Percentiles rank a stretch among this genome's conserved stretches.
Evolutionary conservation across 2,888 invertebrate genomes (phyloP).

Genomic region (Ectemnius lituratus): DNA sequence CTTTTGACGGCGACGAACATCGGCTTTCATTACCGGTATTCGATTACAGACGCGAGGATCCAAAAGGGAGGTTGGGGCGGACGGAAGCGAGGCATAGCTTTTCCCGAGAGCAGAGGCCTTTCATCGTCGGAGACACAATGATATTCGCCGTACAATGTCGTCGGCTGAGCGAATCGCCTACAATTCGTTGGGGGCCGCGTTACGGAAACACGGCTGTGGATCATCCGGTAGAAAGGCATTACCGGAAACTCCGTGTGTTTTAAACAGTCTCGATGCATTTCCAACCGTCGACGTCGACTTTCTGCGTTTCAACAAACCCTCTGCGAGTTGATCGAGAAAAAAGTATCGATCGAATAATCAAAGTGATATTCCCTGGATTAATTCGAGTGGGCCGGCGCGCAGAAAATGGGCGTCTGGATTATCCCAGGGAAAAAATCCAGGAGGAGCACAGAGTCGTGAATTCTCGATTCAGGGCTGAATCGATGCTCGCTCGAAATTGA

Average conservation of each 20-base stretch:
- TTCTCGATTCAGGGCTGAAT: too few species aligned
- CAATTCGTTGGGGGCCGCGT: slow-evolving; percentile 40
- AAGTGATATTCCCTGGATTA: too few species aligned
- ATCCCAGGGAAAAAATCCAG: too few species aligned
- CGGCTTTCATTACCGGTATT: not conserved
- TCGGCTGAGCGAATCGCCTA: slow-evolving; percentile 62
- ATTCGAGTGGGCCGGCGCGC: too few species aligned
- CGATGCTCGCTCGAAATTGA: too few species aligned
- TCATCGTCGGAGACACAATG: slow-evolving; percentile 55
- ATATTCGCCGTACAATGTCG: slow-evolving; percentile 62
- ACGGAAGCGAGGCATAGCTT: slow-evolving; percentile 29
- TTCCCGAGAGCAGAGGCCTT: slow-evolving; percentile 6
- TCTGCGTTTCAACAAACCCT: too few species aligned
- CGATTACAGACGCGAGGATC: not conserved
- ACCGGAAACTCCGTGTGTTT: slow-evolving; percentile 64
- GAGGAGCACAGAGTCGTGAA: too few species aligned
- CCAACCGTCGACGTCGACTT: too few species aligned
- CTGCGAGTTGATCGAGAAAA: too few species aligned
- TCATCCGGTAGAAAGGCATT: slow-evolving; percentile 57
- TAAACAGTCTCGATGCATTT: slow-evolving; percentile 39
- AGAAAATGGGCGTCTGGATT: too few species aligned
- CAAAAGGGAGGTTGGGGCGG: slow-evolving; percentile 33
- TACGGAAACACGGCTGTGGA: slow-evolving; percentile 58
- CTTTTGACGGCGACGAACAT: too few species aligned
- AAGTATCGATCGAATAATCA: too few species aligned